Evolutionary conservation across 2,888 invertebrate species (phyloP).

Genomic region (Amitus sp.): DNA sequence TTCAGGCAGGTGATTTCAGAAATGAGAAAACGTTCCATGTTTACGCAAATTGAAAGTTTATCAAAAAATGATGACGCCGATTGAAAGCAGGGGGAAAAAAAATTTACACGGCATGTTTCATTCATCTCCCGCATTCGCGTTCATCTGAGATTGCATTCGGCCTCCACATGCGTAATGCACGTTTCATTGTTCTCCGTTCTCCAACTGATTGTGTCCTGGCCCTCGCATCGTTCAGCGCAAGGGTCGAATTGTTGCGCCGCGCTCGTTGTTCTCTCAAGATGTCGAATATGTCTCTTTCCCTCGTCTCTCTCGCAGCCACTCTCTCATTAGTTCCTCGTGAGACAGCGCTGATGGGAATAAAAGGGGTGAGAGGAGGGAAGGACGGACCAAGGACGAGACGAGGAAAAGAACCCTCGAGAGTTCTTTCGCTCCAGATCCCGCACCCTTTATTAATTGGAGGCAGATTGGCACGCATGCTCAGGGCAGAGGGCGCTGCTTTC

Average conservation of each 20-base stretch:
- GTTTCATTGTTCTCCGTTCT: constrained; percentile 37
- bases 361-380: constrained; percentile 19
- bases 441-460: constrained; percentile 62
- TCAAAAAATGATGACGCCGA: too few species aligned
- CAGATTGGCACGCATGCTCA: constrained; percentile 37
- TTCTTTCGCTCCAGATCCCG: constrained; percentile 61
- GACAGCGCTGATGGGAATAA: constrained; percentile 18
- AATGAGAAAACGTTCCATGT: too few species aligned
- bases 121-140: constrained; percentile 24
- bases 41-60: too few species aligned
- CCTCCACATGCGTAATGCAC: constrained; percentile 38
- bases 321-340: constrained; percentile 49
- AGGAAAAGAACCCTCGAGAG: constrained; percentile 55
- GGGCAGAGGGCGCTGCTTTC: background rate
- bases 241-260: constrained; percentile 31
- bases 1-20: too few species aligned
- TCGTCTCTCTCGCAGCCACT: constrained; percentile 24
- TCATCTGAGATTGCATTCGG: constrained; percentile 36
- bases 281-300: constrained; percentile 19
- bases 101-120: constrained; percentile 2
- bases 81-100: background rate
- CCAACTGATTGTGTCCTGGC: constrained; percentile 8
- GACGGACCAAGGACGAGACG: constrained; percentile 34
- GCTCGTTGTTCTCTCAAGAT: constrained; percentile 36
- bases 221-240: constrained; percentile 18